Conservation (phyloP, 1,140 invertebrate species). For the Conus ventricosus region DNA sequence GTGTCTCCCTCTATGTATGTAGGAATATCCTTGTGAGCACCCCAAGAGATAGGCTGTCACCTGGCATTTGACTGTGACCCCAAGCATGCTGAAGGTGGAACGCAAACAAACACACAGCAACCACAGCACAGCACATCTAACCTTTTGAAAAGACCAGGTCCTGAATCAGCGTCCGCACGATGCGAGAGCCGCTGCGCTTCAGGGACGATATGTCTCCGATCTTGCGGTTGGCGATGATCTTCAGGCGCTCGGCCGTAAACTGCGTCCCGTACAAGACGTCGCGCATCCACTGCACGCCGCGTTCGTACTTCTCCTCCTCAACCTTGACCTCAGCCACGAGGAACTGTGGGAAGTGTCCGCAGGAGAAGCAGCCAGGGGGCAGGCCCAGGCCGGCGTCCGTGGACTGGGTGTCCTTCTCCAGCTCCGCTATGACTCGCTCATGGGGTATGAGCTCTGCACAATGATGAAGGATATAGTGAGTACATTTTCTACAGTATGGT, state of each 20-base stretch:
- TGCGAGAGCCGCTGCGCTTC: constrained; percentile 81
- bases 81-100: no score
- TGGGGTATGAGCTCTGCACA: constrained; percentile 67
- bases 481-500: not conserved
- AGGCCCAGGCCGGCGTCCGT: constrained; percentile 81
- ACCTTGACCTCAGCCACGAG: constrained; percentile 84
- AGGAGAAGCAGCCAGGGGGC: constrained; percentile 77
- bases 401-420: constrained; percentile 84
- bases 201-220: constrained; percentile 83
- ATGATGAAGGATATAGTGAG: not conserved
- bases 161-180: constrained; percentile 79
- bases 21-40: no score
- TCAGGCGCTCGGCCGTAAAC: constrained; percentile 84
- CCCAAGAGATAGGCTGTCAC: no score
- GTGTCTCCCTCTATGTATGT: no score
- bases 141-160: constrained; percentile 80
- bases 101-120: no score
- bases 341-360: constrained; percentile 86
- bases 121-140: constrained; percentile 61
- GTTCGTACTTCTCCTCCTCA: constrained; percentile 85
- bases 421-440: constrained; percentile 84
- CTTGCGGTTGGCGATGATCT: constrained; percentile 84
- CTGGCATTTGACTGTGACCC: no score
- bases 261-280: constrained; percentile 84
- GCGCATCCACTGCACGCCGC: constrained; percentile 85